phyloP scores from a whole-genome alignment of 2,113 vertebrate species.

The Hypocryptadius cinnamomeus region DNA sequence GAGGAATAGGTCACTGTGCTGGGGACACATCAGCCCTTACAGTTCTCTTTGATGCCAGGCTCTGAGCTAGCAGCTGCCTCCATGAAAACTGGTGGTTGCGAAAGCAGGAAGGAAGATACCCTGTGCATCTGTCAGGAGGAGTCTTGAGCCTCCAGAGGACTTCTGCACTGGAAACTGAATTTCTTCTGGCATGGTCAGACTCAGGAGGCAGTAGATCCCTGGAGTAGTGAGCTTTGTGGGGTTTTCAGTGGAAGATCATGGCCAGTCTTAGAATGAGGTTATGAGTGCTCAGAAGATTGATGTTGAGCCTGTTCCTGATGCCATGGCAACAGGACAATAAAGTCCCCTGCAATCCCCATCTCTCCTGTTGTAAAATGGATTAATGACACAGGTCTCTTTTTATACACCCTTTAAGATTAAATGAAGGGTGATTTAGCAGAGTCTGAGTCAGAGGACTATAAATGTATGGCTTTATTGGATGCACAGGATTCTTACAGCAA shows the following conservation, averaged over 20 bases:
- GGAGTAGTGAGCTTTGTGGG: neutral
- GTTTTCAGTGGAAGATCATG: neutral
- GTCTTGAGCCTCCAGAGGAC: neutral
- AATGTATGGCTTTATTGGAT: neutral
- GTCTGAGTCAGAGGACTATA: neutral
- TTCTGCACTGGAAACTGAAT: neutral
- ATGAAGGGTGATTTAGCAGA: neutral
- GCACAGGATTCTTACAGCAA: neutral
- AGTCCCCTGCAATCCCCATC: neutral
- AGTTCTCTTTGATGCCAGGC: neutral
- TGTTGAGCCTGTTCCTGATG: neutral
- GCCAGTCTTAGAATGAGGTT: neutral
- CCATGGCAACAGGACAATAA: neutral
- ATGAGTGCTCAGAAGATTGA: neutral
- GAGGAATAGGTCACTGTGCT: neutral
- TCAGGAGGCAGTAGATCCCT: neutral
- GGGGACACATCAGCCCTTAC: neutral
- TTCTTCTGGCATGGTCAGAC: neutral
- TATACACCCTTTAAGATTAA: neutral
- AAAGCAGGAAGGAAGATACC: neutral
- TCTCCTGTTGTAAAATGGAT: neutral
- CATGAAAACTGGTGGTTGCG: neutral
- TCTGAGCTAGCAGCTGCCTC: neutral
- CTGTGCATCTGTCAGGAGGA: neutral
- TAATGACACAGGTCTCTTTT: neutral